These are phyloP conservation scores for Anolis sagrei DNA, from an alignment of 2,113 vertebrate species.

Conservation along the genomic window DNA sequence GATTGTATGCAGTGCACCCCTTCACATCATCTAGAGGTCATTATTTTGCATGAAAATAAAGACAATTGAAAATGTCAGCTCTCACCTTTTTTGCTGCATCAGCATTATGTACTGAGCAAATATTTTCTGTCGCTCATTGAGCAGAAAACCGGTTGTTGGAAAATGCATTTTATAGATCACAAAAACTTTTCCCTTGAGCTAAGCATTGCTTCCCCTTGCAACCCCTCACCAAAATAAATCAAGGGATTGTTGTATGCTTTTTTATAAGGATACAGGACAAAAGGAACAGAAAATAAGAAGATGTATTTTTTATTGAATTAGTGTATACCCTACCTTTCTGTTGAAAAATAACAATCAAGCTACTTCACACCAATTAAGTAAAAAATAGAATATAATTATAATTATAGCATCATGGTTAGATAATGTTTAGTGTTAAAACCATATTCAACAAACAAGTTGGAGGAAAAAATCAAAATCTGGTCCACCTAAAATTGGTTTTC, in stretches of 20 bases:
- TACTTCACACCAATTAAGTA: not conserved
- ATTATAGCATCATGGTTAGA: not conserved
- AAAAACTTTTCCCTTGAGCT: slow-evolving; percentile 3
- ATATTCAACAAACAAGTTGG: not conserved
- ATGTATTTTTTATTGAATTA: not conserved
- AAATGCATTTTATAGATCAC: not conserved
- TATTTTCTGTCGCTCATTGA: slow-evolving; percentile 43
- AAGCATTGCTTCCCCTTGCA: not conserved
- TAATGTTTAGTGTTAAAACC: not conserved
- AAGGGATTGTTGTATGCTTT: not conserved
- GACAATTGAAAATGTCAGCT: slow-evolving; percentile 35
- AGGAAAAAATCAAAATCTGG: not conserved
- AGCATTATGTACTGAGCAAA: slow-evolving; percentile 54
- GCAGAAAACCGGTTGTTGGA: slow-evolving; percentile 26
- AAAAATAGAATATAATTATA: not conserved
- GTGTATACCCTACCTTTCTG: not conserved
- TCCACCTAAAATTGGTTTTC: not conserved
- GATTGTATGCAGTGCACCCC: not conserved
- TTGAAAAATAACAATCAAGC: not conserved
- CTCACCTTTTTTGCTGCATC: slow-evolving; percentile 41
- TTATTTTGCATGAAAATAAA: slow-evolving; percentile 35
- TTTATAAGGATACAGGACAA: not conserved
- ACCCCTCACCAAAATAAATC: not conserved
- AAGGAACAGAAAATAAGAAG: not conserved
- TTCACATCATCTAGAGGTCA: slow-evolving; percentile 27